Evolutionary conservation across 1,140 invertebrate genomes (phyloP).

Genomic region (Pseudoatta argentina): DNA sequence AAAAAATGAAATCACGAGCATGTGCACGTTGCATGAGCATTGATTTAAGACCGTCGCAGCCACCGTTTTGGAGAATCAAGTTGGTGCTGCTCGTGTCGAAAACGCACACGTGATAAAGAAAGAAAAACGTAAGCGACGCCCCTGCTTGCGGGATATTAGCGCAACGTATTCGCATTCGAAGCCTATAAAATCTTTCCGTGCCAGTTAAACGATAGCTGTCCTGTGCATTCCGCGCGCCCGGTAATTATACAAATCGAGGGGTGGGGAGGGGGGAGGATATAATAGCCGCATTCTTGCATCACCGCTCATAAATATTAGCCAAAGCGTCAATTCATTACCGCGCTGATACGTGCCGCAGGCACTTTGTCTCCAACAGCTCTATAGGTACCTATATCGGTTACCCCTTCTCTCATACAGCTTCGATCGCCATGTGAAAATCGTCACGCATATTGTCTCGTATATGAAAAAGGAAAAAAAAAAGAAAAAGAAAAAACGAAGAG

Average conservation of each 20-base stretch:
- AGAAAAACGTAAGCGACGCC: background rate
- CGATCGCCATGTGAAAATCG: conserved; percentile 25
- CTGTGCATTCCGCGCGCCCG: conserved; percentile 39
- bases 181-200: conserved; percentile 53
- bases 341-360: conserved; percentile 9
- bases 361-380: conserved; percentile 38
- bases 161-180: conserved; percentile 35
- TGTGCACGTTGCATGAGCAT: background rate
- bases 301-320: conserved; percentile 59
- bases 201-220: conserved; percentile 54
- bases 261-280: background rate
- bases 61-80: background rate
- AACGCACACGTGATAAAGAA: background rate
- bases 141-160: conserved; percentile 12
- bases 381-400: conserved; percentile 12
- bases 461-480: background rate
- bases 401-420: conserved; percentile 42
- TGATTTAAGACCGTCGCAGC: conserved; percentile 13
- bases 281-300: conserved; percentile 53
- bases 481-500: background rate
- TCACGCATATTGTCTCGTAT: background rate
- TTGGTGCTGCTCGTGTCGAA: background rate
- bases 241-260: conserved; percentile 63
- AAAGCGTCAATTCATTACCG: conserved; percentile 66
- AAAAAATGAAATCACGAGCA: background rate